Conservation (phyloP, 2,113 vertebrate species). For the Chaetops frenatus region DNA sequence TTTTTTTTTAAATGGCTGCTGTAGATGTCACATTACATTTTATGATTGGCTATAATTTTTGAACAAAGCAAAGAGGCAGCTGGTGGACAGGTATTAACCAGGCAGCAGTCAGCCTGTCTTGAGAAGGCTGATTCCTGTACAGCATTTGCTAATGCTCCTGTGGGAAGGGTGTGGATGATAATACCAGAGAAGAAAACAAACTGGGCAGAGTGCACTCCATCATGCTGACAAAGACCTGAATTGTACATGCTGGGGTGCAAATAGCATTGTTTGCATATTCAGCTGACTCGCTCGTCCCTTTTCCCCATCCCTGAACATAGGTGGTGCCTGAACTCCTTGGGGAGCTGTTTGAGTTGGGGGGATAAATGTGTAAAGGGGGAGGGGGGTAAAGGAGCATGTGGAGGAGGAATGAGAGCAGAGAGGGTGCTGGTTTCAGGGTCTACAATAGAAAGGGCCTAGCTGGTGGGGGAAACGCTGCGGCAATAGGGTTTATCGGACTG, state of each 20-base stretch:
- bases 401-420: neutral
- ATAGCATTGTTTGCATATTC: slow-evolving; percentile 8
- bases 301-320: neutral
- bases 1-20: neutral
- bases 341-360: neutral
- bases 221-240: neutral
- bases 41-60: neutral
- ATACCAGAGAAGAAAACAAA: neutral
- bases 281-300: neutral
- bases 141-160: neutral
- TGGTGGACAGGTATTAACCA: neutral
- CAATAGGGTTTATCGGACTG: neutral
- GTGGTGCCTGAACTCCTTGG: neutral
- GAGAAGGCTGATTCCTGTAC: neutral
- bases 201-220: neutral
- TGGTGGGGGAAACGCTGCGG: neutral
- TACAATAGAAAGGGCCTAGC: neutral
- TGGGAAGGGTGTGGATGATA: neutral
- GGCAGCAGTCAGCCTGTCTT: neutral
- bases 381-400: neutral
- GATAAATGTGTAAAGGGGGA: neutral
- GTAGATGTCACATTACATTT: neutral
- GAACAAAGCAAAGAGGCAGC: neutral
- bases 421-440: neutral
- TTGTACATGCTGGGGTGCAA: neutral